Percentiles rank a stretch among this genome's conserved stretches.
Evolutionary conservation across 2,888 invertebrate genomes (phyloP).

Genomic region (Epinotia bilunana): DNA sequence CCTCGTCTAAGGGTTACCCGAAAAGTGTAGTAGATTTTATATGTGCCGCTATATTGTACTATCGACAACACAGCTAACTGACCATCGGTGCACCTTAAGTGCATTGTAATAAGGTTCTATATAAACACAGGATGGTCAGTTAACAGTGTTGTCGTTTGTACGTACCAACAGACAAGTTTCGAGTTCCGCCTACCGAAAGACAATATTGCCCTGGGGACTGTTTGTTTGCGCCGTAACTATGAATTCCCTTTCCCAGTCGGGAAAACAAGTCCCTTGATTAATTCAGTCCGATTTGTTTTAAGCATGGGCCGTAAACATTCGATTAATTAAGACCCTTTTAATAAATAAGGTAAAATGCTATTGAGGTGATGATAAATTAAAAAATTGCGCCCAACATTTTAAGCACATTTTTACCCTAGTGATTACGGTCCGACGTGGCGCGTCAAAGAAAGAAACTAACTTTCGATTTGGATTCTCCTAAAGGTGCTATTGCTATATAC

Average conservation of each 20-base stretch:
- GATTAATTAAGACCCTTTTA: conserved; percentile 29
- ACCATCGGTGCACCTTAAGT: too few relatives aligned
- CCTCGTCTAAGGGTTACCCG: conserved; percentile 10
- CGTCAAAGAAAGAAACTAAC: conserved; percentile 19
- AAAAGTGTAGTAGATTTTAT: conserved; percentile 8
- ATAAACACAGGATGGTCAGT: too few relatives aligned
- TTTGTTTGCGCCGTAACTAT: conserved; percentile 61
- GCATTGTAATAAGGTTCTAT: too few relatives aligned
- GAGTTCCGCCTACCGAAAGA: conserved; percentile 59
- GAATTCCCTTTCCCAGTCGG: conserved; percentile 57
- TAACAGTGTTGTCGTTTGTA: too few relatives aligned
- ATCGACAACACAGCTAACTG: too few relatives aligned
- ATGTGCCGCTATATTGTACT: not conserved
- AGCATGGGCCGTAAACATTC: conserved; percentile 26
- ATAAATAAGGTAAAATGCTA: conserved; percentile 19
- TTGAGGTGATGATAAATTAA: conserved; percentile 15
- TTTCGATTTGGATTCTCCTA: conserved; percentile 2
- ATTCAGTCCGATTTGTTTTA: conserved; percentile 63
- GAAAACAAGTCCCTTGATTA: conserved; percentile 70
- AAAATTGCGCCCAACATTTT: conserved; percentile 7
- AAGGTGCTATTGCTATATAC: too few relatives aligned
- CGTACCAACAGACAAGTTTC: conserved; percentile 51
- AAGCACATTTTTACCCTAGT: not conserved
- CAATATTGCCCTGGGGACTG: conserved; percentile 61
- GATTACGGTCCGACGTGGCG: conserved; percentile 10